Conservation (phyloP, 2,888 invertebrate species). For the Notodonta dromedarius region DNA sequence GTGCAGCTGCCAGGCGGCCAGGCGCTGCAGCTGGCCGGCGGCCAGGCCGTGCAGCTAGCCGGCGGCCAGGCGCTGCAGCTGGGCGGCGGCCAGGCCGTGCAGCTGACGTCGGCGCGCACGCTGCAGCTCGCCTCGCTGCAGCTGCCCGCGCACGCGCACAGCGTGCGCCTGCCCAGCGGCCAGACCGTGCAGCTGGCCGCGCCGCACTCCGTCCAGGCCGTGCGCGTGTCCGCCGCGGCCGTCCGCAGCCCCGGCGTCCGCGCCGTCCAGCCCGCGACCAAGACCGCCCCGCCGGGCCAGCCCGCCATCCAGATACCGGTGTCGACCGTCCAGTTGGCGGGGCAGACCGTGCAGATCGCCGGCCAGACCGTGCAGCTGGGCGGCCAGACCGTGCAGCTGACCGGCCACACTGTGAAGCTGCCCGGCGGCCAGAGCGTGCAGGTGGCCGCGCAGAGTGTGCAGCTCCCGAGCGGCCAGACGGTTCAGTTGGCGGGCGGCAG, state of each 20-base stretch:
- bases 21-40: slow-evolving; percentile 60
- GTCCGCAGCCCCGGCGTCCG: slow-evolving; percentile 54
- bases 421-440: slow-evolving; percentile 74
- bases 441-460: slow-evolving; percentile 64
- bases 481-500: slow-evolving; percentile 66
- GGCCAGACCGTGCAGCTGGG: slow-evolving; percentile 73
- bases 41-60: slow-evolving; percentile 62
- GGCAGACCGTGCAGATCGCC: slow-evolving; percentile 67
- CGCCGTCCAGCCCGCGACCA: slow-evolving; percentile 47
- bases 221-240: slow-evolving; percentile 51
- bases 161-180: slow-evolving; percentile 70
- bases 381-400: slow-evolving; percentile 71
- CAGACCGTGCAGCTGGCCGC: slow-evolving; percentile 72
- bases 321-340: slow-evolving; percentile 66
- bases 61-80: slow-evolving; percentile 58
- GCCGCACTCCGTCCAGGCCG: slow-evolving; percentile 62
- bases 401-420: slow-evolving; percentile 77
- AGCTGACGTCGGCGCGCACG: slow-evolving; percentile 59
- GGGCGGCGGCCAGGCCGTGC: slow-evolving; percentile 55
- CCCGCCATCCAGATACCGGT: slow-evolving; percentile 64
- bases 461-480: slow-evolving; percentile 65
- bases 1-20: slow-evolving; percentile 65
- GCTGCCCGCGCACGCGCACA: slow-evolving; percentile 70
- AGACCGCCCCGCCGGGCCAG: slow-evolving; percentile 51
- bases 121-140: slow-evolving; percentile 66